Evolutionary conservation across 2,888 invertebrate genomes (phyloP), one percentile per base, ranked within the genome.

Genomic region (Mystacides longicornis): DNA sequence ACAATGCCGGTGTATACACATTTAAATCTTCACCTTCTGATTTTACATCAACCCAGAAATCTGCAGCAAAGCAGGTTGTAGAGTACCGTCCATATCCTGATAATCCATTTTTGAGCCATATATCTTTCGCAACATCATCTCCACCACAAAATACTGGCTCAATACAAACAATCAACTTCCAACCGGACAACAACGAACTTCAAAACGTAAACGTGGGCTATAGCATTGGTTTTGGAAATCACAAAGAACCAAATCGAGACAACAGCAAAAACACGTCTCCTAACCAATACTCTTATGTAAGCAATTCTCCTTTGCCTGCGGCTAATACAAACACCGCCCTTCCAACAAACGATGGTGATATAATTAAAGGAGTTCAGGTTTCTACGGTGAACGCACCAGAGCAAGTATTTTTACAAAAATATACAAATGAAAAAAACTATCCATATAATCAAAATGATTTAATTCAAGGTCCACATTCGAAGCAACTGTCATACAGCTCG

Each of bases 111-210:
- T 55, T 62, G 23, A 62, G 58, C 33, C 56, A 60, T n/a, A 60
- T 62, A n/a, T 58, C 62, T 7, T 54, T 51, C 27, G 51, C 53
- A 19, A 57, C 57, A 2, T 33, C 50, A 52, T 49, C 59, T 7
- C 49, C 56, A 27, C 47, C 56, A n/a, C 46, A 51, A 19, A 59
- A 53, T 31, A 42, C 49, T 20, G 55, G 55, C 7, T 59, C 61
- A 5, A 45, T 57, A 5, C 55, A 59, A 42, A 59, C 61, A 1
- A 69, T 75, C 64, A 73, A 65, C 63, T 75, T 75, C 46, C 72
- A 74, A 54, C 70, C 74, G 64, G 77, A 76, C 51, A 69, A 71
- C 7, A 66, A 70, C 51, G 73, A 71, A 60, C 67, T 66, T 19
- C 69, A 68, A 57, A 58, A 62, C 43, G 52, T 62, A 3, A 62